A percentile compares a stretch with the other conserved stretches of the same genome.
Conservation (phyloP, 30 jellyfish, hydroid and myxozoan genomes). For the Clytia hemisphaerica region DNA sequence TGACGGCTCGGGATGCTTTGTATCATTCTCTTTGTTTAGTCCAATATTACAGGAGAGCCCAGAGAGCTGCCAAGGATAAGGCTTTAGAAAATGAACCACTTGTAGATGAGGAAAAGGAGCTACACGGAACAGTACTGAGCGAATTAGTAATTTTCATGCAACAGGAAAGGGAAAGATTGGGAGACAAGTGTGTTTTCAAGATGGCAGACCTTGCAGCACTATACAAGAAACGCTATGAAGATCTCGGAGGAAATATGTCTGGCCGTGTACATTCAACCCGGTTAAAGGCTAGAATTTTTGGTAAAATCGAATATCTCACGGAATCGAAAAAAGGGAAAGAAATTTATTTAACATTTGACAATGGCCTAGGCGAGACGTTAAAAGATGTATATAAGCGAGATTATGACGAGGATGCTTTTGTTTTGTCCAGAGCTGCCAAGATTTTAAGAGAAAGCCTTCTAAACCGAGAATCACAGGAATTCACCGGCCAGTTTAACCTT, state of each 20-base stretch:
- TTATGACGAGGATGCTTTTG: conserved; percentile 27
- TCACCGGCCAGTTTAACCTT: background rate
- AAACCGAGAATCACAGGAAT: background rate
- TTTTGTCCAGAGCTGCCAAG: conserved; percentile 20
- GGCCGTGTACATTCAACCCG: conserved; percentile 19
- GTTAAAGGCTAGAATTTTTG: conserved; percentile 8
- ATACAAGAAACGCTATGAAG: conserved; percentile 9
- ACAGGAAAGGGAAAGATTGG: background rate
- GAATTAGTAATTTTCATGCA: conserved; percentile 6
- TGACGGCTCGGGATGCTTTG: background rate
- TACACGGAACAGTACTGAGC: conserved; percentile 9
- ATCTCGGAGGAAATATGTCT: conserved; percentile 2
- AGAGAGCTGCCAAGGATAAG: too few species aligned
- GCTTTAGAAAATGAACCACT: too few species aligned
- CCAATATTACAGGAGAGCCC: background rate
- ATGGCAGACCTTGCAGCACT: conserved; percentile 14
- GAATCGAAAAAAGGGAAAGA: conserved; percentile 6
- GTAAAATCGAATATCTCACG: conserved; percentile 1
- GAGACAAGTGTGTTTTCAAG: background rate
- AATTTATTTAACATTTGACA: conserved; percentile 1
- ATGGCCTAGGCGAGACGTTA: conserved; percentile 16
- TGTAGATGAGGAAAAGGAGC: background rate
- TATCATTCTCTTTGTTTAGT: background rate
- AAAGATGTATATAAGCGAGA: conserved; percentile 16
- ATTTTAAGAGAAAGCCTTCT: conserved; percentile 12